Evolutionary conservation across 2,113 vertebrate species (phyloP).

Genomic region (Petromus typicus): DNA sequence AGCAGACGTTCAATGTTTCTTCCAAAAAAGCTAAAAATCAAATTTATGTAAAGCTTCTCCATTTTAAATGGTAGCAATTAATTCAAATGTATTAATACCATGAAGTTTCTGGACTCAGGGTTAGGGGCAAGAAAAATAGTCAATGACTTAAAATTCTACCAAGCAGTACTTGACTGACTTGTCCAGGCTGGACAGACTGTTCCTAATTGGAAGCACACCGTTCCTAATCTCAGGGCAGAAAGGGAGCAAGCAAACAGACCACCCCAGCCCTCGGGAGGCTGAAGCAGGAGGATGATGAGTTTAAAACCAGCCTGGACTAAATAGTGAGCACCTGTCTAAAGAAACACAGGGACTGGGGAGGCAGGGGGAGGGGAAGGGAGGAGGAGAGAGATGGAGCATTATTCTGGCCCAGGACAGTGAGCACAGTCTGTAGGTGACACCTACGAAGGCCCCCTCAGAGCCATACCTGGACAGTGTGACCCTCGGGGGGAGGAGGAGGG

Average conservation of each 20-base stretch:
- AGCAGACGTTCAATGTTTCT: background rate
- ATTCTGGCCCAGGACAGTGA: background rate
- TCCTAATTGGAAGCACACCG: too few species aligned
- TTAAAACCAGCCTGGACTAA: background rate
- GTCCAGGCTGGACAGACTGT: background rate
- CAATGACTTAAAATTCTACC: background rate
- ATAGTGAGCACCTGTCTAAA: background rate
- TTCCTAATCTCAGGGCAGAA: background rate
- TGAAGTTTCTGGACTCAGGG: conserved; percentile 3
- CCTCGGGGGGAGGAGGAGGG: background rate
- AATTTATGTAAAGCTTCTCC: conserved; percentile 37
- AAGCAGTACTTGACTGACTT: background rate
- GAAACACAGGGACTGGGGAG: background rate
- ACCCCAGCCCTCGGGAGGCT: background rate
- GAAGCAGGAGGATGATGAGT: background rate
- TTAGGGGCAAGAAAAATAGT: conserved; percentile 1
- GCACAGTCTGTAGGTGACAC: background rate
- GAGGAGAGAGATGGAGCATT: too few species aligned
- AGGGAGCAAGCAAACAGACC: background rate
- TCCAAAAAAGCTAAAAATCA: conserved; percentile 11
- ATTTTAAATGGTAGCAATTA: conserved; percentile 61
- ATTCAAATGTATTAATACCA: conserved; percentile 51
- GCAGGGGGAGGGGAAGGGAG: too few species aligned
- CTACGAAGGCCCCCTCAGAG: background rate
- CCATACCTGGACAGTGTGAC: background rate